Evolutionary conservation across 35 echinoderm and acorn worm genomes (phyloP).

Genomic region (Patiria miniata): DNA sequence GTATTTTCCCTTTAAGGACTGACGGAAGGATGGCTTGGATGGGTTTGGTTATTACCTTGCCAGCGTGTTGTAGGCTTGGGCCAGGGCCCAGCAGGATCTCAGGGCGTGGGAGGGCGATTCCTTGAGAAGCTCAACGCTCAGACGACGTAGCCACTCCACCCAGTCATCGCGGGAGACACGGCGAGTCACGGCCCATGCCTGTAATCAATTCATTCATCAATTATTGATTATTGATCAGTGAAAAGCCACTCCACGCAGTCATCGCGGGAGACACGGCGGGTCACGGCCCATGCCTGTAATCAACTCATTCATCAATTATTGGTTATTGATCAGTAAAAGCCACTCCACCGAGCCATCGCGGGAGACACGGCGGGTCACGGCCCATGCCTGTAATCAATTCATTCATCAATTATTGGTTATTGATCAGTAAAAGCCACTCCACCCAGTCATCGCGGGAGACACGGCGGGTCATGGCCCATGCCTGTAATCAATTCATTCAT

Average conservation of each 20-base stretch:
- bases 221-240: too few relatives aligned
- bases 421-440: constrained; percentile 96
- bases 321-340: too few relatives aligned
- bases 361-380: too few relatives aligned
- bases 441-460: constrained; percentile 96
- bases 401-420: too few relatives aligned
- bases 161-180: constrained; percentile 94
- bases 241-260: constrained; percentile 99
- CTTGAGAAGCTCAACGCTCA: constrained; percentile 94
- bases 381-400: too few relatives aligned
- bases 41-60: constrained; percentile 70
- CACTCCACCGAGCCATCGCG: too few relatives aligned
- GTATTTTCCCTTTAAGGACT: too few relatives aligned
- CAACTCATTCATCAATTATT: too few relatives aligned
- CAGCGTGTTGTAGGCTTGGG: constrained; percentile 89
- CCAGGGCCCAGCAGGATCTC: constrained; percentile 95
- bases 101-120: constrained; percentile 93
- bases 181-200: constrained; percentile 90
- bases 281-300: constrained; percentile 87
- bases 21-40: too few relatives aligned
- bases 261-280: constrained; percentile 84
- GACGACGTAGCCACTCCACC: constrained; percentile 96
- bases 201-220: neutral
- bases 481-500: too few relatives aligned
- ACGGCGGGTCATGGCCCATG: constrained; percentile 75